Evolutionary conservation across 2,113 vertebrate species (phyloP).

Genomic region (Puffinus mauretanicus): DNA sequence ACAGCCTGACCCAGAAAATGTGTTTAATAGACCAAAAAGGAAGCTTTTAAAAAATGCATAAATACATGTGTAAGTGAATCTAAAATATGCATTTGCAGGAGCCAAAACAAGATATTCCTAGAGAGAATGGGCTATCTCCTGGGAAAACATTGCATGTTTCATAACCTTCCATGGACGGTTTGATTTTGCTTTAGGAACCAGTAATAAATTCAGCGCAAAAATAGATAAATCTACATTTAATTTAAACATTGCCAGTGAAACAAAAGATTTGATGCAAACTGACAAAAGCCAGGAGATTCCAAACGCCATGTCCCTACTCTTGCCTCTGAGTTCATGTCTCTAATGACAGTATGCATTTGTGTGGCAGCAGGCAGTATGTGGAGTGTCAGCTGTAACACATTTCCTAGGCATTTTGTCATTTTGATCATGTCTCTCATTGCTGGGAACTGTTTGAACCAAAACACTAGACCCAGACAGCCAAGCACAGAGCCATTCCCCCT

Average conservation of each 20-base stretch:
- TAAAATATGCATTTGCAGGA: slow-evolving; percentile 30
- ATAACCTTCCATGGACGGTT: not conserved
- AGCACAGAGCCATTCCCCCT: not conserved
- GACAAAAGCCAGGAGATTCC: not conserved
- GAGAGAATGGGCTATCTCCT: slow-evolving; percentile 4
- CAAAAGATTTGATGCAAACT: slow-evolving; percentile 2
- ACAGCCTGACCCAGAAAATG: slow-evolving; percentile 28
- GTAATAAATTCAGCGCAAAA: not conserved
- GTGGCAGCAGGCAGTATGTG: not conserved
- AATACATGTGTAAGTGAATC: not conserved
- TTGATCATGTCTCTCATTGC: not conserved
- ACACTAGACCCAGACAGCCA: not conserved
- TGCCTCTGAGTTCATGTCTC: not conserved
- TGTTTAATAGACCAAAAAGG: slow-evolving; percentile 32
- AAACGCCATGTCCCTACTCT: not conserved
- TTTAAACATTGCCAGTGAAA: not conserved
- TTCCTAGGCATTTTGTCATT: not conserved
- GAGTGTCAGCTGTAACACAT: accelerated
- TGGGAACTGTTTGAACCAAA: not conserved
- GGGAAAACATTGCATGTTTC: slow-evolving; percentile 7
- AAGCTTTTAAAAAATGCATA: slow-evolving; percentile 43
- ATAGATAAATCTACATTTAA: not conserved
- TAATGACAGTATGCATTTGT: not conserved
- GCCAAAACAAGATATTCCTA: slow-evolving; percentile 41
- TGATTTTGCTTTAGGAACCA: slow-evolving; percentile 4